A percentile compares a stretch with the other conserved stretches of the same genome.
Evolutionary conservation across 2,888 invertebrate species (phyloP).

Genomic region (Nemoura dubitans): DNA sequence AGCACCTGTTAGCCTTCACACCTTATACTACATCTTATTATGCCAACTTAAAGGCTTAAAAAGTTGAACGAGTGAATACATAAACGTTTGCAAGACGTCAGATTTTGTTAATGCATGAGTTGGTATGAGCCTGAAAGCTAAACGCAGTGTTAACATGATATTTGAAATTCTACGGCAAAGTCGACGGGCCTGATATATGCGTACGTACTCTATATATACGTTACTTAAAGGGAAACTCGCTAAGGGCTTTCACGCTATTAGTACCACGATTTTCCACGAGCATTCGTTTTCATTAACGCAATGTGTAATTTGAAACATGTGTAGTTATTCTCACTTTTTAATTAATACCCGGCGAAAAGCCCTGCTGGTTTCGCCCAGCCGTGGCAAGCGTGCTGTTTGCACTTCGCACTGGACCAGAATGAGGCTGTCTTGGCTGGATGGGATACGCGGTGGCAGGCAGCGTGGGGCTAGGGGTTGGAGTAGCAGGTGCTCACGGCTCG

Average conservation of each 20-base stretch:
- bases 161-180: not conserved
- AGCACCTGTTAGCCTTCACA: not conserved
- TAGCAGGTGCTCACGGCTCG: not conserved
- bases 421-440: no score
- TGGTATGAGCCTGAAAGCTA: not conserved
- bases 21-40: conserved; percentile 17
- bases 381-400: no score
- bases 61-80: conserved; percentile 38
- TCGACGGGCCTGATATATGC: not conserved
- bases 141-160: not conserved
- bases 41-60: conserved; percentile 26
- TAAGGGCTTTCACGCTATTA: not conserved
- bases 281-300: not conserved
- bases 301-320: not conserved
- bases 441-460: no score
- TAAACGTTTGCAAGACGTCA: conserved; percentile 14
- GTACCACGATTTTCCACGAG: not conserved
- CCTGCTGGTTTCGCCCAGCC: not conserved
- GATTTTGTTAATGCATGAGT: conserved; percentile 30
- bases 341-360: not conserved
- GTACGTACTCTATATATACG: not conserved
- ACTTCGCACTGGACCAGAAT: no score
- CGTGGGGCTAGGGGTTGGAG: no score
- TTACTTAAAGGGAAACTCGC: not conserved
- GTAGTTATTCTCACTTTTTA: not conserved